Percentiles rank a stretch among this genome's conserved stretches.
phyloP scores from a whole-genome alignment of 2,113 vertebrate species.

The Gopherus flavomarginatus region DNA sequence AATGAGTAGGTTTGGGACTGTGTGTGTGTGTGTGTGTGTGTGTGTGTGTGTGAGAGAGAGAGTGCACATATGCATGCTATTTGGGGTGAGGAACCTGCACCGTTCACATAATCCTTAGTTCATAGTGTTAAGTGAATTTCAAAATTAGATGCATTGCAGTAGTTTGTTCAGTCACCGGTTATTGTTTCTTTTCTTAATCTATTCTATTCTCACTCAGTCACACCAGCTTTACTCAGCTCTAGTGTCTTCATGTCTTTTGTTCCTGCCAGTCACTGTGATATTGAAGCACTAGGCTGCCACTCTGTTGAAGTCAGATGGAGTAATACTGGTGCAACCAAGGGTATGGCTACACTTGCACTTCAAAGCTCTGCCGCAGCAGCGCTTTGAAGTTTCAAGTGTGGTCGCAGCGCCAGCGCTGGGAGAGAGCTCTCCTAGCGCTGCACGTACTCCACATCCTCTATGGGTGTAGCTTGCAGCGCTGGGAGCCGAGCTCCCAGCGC shows the following conservation, averaged over 20 bases:
- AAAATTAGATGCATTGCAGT: background rate
- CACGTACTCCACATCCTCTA: too few relatives aligned
- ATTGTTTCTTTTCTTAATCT: background rate
- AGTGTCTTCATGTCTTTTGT: accelerated
- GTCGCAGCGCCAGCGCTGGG: too few relatives aligned
- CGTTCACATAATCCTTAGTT: background rate
- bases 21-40: too few relatives aligned
- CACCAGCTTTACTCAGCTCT: background rate
- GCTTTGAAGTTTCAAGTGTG: too few relatives aligned
- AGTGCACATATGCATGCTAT: background rate
- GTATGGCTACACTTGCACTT: too few relatives aligned
- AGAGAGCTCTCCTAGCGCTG: too few relatives aligned
- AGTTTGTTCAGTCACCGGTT: background rate
- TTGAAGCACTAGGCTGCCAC: too few relatives aligned
- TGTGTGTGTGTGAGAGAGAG: too few relatives aligned
- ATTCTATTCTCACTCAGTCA: background rate
- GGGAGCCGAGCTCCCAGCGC: too few relatives aligned
- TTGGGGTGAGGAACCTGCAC: background rate
- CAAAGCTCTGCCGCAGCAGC: too few relatives aligned
- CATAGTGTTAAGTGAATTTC: background rate
- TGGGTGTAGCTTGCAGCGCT: too few relatives aligned
- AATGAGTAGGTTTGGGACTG: background rate
- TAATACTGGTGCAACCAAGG: background rate
- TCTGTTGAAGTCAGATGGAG: accelerated
- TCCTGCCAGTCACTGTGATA: background rate